These are phyloP conservation scores for Apotomis capreana DNA, from an alignment of 2,888 invertebrate species.

Conservation along the genomic window DNA sequence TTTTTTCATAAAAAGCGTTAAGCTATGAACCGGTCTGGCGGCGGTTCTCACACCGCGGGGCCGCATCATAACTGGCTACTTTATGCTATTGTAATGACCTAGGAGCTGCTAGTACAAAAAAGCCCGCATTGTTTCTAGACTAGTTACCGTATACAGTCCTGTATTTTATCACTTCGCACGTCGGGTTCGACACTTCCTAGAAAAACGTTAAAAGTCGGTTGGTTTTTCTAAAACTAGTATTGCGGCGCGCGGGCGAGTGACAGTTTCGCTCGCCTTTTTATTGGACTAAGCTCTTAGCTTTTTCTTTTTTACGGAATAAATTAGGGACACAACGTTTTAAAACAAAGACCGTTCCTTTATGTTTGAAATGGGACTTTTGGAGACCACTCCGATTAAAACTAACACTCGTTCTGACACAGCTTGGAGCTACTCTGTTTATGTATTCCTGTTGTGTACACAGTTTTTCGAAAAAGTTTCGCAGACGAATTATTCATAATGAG, in stretches of 20 bases:
- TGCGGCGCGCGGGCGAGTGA: constrained; percentile 34
- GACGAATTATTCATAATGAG: constrained; percentile 77
- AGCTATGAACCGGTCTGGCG: constrained; percentile 71
- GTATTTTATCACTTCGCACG: constrained; percentile 72
- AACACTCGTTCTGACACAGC: constrained; percentile 51
- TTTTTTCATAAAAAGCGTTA: constrained; percentile 73
- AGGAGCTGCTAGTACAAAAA: constrained; percentile 76
- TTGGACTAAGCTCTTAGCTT: constrained; percentile 16
- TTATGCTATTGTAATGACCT: constrained; percentile 81
- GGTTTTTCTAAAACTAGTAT: constrained; percentile 42
- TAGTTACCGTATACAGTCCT: constrained; percentile 66
- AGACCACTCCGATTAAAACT: constrained; percentile 45
- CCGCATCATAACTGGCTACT: constrained; percentile 78
- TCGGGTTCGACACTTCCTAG: constrained; percentile 62
- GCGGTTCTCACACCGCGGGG: constrained; percentile 65
- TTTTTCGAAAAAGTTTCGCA: constrained; percentile 72
- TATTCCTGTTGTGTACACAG: constrained; percentile 75
- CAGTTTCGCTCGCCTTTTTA: constrained; percentile 34
- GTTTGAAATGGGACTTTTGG: constrained; percentile 1
- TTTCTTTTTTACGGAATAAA: constrained; percentile 37
- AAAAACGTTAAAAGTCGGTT: constrained; percentile 49
- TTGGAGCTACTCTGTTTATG: constrained; percentile 62
- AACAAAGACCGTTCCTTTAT: constrained; percentile 5
- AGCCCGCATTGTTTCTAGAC: constrained; percentile 73
- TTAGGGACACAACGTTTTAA: constrained; percentile 13